A percentile compares a stretch with the other conserved stretches of the same genome.
Conservation (phyloP, 1,140 invertebrate species). For the Dendroctonus valens region DNA sequence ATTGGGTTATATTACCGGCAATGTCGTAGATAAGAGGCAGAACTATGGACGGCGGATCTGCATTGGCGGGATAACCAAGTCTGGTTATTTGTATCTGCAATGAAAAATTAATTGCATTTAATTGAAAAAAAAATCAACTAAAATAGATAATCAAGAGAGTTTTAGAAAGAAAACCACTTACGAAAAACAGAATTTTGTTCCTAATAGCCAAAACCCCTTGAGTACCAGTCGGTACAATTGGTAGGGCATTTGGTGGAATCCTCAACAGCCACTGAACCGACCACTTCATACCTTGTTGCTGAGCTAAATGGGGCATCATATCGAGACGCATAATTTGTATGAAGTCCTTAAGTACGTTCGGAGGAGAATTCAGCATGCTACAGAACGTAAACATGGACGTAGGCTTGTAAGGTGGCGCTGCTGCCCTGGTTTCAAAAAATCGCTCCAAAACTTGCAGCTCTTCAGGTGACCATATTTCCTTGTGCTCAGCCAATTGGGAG, state of each 20-base stretch:
- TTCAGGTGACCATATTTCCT: slow-evolving; percentile 82
- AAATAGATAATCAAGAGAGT: slow-evolving; percentile 9
- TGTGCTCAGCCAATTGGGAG: slow-evolving; percentile 75
- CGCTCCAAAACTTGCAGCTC: slow-evolving; percentile 87
- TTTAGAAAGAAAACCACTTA: slow-evolving; percentile 55
- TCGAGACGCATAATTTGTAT: slow-evolving; percentile 86
- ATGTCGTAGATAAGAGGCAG: slow-evolving; percentile 88
- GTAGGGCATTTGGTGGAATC: slow-evolving; percentile 81
- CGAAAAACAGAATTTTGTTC: slow-evolving; percentile 87
- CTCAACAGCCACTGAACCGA: slow-evolving; percentile 86
- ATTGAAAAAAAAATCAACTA: slow-evolving; percentile 9
- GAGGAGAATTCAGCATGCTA: slow-evolving; percentile 76
- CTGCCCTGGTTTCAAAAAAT: slow-evolving; percentile 89
- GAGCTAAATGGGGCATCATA: slow-evolving; percentile 63
- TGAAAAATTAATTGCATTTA: background rate
- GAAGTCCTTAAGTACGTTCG: slow-evolving; percentile 86
- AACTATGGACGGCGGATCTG: slow-evolving; percentile 76
- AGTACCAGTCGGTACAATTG: slow-evolving; percentile 81
- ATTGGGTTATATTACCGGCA: slow-evolving; percentile 77
- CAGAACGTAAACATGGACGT: slow-evolving; percentile 82
- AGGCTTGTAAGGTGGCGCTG: slow-evolving; percentile 83
- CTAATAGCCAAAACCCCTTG: slow-evolving; percentile 79
- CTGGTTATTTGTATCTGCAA: slow-evolving; percentile 80
- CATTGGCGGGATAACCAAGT: slow-evolving; percentile 62
- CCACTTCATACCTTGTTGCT: slow-evolving; percentile 70